Percentiles rank a stretch among this genome's conserved stretches.
These are phyloP conservation scores for Salarias fasciatus DNA, from an alignment of 2,797 vertebrate genomes.

Conservation along the genomic window DNA sequence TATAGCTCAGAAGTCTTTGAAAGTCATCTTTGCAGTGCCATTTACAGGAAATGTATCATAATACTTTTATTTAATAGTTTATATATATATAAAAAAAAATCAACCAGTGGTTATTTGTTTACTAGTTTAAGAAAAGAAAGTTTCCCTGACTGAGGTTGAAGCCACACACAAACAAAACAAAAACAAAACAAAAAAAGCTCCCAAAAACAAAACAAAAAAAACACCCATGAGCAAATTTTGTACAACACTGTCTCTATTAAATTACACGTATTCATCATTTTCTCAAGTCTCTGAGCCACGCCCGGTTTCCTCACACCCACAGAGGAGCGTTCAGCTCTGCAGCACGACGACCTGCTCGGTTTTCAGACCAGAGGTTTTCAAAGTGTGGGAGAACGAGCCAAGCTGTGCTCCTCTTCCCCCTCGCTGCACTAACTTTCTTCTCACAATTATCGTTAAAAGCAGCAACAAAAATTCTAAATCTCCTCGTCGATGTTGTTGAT, in stretches of 20 bases:
- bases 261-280: constrained; percentile 40
- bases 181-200: constrained; percentile 39
- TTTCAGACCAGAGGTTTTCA: constrained; percentile 3
- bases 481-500: too few relatives aligned
- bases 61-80: constrained; percentile 43
- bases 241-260: constrained; percentile 57
- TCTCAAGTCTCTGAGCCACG: too few relatives aligned
- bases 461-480: too few relatives aligned
- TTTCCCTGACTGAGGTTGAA: constrained; percentile 63
- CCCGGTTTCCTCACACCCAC: constrained; percentile 59
- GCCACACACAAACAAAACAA: too few relatives aligned
- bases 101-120: constrained; percentile 74
- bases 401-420: too few relatives aligned
- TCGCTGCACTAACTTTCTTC: too few relatives aligned
- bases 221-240: constrained; percentile 47
- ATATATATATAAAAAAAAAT: constrained; percentile 24
- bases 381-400: too few relatives aligned
- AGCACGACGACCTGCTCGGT: constrained; percentile 70
- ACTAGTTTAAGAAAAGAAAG: constrained; percentile 59
- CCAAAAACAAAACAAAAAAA: constrained; percentile 39
- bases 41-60: constrained; percentile 57
- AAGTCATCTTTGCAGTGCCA: constrained; percentile 51
- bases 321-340: constrained; percentile 58
- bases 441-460: too few relatives aligned
- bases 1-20: constrained; percentile 51